Evolutionary conservation across 2,888 invertebrate genomes (phyloP).

Genomic region (Euzetes globulus): DNA sequence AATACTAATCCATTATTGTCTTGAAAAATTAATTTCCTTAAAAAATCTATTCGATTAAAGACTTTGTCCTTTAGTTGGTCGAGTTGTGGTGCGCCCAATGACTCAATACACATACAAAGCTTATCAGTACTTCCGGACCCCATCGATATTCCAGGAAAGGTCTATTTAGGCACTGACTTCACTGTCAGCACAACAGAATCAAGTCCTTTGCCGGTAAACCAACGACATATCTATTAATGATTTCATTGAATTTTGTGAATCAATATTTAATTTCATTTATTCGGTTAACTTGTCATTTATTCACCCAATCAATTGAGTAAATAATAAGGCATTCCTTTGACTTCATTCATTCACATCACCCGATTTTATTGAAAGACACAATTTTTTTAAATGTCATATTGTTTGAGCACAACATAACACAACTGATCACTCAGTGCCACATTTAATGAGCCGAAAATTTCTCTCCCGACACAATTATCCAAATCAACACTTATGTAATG

Average conservation of each 20-base stretch:
- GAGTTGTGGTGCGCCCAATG: neutral
- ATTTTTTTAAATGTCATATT: neutral
- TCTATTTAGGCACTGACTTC: neutral
- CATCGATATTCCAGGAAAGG: neutral
- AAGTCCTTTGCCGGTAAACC: slow-evolving; percentile 2
- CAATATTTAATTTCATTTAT: neutral
- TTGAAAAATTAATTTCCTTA: neutral
- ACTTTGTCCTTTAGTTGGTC: slow-evolving; percentile 5
- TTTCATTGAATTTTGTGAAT: neutral
- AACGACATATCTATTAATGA: neutral
- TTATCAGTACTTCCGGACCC: slow-evolving; percentile 19
- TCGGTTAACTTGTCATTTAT: too few relatives aligned
- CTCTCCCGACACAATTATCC: slow-evolving; percentile 3
- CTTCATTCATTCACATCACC: too few relatives aligned
- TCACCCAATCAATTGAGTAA: too few relatives aligned
- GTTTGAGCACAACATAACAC: neutral
- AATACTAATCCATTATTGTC: neutral
- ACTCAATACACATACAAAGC: neutral
- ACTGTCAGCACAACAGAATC: neutral
- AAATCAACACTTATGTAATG: neutral
- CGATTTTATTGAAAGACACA: neutral
- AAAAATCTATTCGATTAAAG: neutral
- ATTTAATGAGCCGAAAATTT: neutral
- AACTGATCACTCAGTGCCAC: neutral
- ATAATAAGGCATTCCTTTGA: too few relatives aligned